Base-by-base conservation (phyloP, 2,797 vertebrate species). In the Podarcis siculus region DNA sequence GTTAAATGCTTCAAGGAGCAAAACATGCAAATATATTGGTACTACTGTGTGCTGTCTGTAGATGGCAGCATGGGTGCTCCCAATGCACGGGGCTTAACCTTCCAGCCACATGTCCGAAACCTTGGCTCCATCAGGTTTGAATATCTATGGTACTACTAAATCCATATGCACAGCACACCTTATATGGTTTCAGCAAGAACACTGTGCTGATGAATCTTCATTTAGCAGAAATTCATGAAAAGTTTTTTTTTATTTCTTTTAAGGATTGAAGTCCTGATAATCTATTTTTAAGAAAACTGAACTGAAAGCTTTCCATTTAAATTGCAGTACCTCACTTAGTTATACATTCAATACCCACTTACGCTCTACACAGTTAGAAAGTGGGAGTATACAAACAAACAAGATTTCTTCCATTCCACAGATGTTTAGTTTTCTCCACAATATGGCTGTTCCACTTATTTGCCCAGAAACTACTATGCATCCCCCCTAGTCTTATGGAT, bases 401-500 rank as follows among this genome's bases (percentile, higher is more conserved):
- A 91, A 89, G 67, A 83, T 81, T 83, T 66, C 90, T 89, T 92
- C 90, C 87, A 90, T 94, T 88, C 89, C 79, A 64, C 86, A 35
- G 35, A 80, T n/a, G 12, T 89, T 92, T 71, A 90, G 61, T 85
- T 91, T 92, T 89, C 19, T 86, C 82, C 83, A 86, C 89, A 93
- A 45, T 10, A 66, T 17, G 13, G 7, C 87, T 81, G 87, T 69
- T 91, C 81, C 73, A 89, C 85, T 77, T 92, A 91, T 67, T 49
- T 89, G 91, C 87, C 61, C 39, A 75, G 87, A 0, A 12, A 75
- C 69, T 0, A 32, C 12, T n/a, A 82, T 92, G 42, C 12, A 71
- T 69, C 87, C 75, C 81, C 25, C 75, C 8, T 8, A 69, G 6
- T 91, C 90, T 76, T 73, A 39, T 1, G 32, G 77, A 91, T 91